Conservation (phyloP, 2,888 invertebrate species). For the Bellardia bayeri region DNA sequence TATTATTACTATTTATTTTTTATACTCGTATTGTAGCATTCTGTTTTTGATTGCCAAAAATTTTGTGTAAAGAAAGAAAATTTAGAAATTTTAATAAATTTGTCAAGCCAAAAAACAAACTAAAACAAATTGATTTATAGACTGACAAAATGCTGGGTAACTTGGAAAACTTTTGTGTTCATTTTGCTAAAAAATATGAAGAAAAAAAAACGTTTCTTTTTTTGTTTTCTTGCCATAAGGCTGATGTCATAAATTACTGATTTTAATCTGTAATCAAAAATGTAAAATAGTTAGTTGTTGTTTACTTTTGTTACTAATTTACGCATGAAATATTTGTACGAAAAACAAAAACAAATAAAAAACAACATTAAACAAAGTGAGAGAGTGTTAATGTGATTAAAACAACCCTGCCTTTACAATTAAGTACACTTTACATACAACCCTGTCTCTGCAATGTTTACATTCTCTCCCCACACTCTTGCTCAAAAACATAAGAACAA, state of each 20-base stretch:
- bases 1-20: too few relatives aligned
- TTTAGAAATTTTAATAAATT: conserved; percentile 65
- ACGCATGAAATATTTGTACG: conserved; percentile 62
- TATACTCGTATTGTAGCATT: background rate
- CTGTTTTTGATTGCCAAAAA: conserved; percentile 11
- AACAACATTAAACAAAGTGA: background rate
- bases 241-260: conserved; percentile 83
- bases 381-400: conserved; percentile 41
- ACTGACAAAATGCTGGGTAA: background rate
- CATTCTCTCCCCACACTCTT: background rate
- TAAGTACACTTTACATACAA: background rate
- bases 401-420: background rate
- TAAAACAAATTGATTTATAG: conserved; percentile 67
- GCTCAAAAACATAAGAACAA: too few relatives aligned
- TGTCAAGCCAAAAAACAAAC: conserved; percentile 49
- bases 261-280: conserved; percentile 81
- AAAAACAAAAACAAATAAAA: too few relatives aligned
- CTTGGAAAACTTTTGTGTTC: conserved; percentile 5
- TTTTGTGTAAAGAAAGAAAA: conserved; percentile 26
- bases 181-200: conserved; percentile 27
- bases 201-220: conserved; percentile 24
- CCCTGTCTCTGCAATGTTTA: background rate
- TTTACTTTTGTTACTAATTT: conserved; percentile 59
- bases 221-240: conserved; percentile 8
- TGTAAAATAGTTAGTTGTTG: conserved; percentile 77